Percentiles rank a stretch among this genome's conserved stretches.
Conservation (phyloP, 2,113 vertebrate species). For the Leucoraja erinaceus region DNA sequence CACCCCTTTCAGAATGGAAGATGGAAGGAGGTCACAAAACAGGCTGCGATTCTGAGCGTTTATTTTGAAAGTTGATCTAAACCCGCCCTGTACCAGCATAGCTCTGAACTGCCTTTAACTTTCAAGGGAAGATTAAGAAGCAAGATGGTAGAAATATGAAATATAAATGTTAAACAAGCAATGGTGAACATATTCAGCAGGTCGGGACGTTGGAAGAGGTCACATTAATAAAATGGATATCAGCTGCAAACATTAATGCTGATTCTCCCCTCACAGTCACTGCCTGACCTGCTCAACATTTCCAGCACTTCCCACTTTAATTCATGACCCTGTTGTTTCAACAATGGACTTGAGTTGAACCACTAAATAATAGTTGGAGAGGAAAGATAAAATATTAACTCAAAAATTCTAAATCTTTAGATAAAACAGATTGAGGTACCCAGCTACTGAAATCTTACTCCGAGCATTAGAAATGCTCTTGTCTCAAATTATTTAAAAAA, state of each 20-base stretch:
- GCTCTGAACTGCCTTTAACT: no score
- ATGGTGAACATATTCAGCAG: no score
- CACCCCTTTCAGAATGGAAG: background rate
- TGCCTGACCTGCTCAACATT: no score
- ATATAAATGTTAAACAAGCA: no score
- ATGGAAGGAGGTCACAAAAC: background rate
- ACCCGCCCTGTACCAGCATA: no score
- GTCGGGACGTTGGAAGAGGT: no score
- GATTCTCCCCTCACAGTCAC: no score
- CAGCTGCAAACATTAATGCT: no score
- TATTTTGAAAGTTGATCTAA: background rate
- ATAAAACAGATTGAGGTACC: background rate
- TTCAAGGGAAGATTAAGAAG: constrained; percentile 66
- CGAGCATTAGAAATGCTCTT: background rate
- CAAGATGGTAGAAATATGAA: constrained; percentile 62
- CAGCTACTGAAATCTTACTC: background rate
- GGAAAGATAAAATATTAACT: background rate
- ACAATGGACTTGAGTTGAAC: background rate
- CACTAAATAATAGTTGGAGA: background rate
- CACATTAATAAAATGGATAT: no score
- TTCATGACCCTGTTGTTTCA: background rate
- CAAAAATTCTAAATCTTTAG: background rate
- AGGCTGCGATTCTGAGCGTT: background rate
- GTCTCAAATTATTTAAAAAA: no score
- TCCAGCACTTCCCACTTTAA: constrained; percentile 56